These are phyloP conservation scores for Calcarius lapponicus DNA, from an alignment of 2,797 vertebrate species.

Conservation along the genomic window DNA sequence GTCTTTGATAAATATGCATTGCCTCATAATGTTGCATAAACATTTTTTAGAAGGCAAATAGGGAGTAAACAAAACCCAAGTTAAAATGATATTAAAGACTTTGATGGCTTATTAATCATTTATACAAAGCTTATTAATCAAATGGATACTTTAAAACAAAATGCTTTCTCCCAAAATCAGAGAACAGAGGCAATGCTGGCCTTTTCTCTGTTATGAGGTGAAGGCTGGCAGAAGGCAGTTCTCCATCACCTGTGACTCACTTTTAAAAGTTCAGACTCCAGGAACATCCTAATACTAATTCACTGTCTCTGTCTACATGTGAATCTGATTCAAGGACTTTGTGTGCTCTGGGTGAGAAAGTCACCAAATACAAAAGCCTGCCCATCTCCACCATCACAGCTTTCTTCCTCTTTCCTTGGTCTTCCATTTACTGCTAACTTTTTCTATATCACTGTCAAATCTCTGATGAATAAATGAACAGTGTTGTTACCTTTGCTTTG, in stretches of 20 bases:
- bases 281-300: background rate
- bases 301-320: background rate
- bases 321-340: background rate
- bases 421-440: background rate
- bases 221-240: background rate
- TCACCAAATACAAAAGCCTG: background rate
- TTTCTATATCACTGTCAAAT: background rate
- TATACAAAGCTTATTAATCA: constrained; percentile 45
- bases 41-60: constrained; percentile 57
- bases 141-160: constrained; percentile 17
- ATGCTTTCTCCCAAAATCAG: background rate
- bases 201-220: background rate
- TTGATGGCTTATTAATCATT: constrained; percentile 50
- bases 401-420: background rate
- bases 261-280: background rate
- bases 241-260: background rate
- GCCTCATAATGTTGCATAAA: constrained; percentile 60
- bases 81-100: constrained; percentile 35
- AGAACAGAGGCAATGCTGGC: background rate
- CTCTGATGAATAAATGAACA: background rate
- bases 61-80: constrained; percentile 48
- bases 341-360: background rate
- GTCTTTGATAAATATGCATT: constrained; percentile 43
- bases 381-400: background rate
- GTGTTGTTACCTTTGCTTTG: background rate